phyloP scores from a whole-genome alignment of 2,797 vertebrate genomes.

The Xiphorhynchus erythropygius region DNA sequence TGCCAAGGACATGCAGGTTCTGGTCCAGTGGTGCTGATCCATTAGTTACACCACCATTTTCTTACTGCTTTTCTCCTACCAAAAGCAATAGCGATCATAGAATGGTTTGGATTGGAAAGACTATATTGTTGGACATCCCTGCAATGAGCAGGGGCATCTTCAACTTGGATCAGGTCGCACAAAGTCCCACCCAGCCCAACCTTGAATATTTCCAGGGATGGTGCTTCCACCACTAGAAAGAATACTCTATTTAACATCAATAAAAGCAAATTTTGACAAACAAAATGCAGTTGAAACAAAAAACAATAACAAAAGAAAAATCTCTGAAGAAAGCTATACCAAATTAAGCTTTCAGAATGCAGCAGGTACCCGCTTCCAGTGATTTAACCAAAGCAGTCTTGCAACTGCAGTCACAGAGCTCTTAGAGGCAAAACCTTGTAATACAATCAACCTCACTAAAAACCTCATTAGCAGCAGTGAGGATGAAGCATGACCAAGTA shows the following conservation, averaged over 20 bases:
- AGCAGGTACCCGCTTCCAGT: neutral
- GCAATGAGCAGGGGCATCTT: neutral
- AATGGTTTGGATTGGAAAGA: neutral
- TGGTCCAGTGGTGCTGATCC: neutral
- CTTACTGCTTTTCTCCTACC: neutral
- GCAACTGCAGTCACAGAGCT: neutral
- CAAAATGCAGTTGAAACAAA: neutral
- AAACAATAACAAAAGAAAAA: neutral
- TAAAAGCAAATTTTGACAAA: neutral
- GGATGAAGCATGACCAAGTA: slow-evolving; percentile 3
- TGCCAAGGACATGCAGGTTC: neutral
- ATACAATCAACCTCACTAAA: slow-evolving; percentile 16
- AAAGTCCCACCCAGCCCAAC: accelerated
- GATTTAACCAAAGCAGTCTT: neutral
- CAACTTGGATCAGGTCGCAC: neutral
- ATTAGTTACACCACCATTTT: neutral
- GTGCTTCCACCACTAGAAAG: neutral
- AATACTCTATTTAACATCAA: neutral
- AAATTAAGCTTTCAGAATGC: neutral
- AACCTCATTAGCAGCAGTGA: slow-evolving; percentile 24
- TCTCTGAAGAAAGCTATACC: neutral
- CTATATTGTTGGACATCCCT: neutral
- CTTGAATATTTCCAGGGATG: neutral
- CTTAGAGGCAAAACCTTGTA: neutral
- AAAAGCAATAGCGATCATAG: neutral